Percentiles rank a stretch among this genome's conserved stretches.
Evolutionary conservation across 2,888 invertebrate genomes (phyloP).

Genomic region (Ectemnius cavifrons): DNA sequence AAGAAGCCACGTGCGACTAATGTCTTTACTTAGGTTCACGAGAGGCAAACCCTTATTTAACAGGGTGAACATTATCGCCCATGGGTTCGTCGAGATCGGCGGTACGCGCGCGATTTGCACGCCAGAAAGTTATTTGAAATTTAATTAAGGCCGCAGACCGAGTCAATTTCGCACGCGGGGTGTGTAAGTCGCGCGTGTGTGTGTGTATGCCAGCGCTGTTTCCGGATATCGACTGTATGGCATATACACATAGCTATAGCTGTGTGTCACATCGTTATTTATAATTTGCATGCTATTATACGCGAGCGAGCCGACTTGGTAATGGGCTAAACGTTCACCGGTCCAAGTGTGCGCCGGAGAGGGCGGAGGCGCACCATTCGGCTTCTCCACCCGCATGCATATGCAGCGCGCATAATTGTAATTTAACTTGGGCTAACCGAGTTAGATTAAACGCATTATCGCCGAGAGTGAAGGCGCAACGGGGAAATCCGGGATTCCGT

Average conservation of each 20-base stretch:
- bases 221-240: not conserved
- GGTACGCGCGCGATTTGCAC: constrained; percentile 15
- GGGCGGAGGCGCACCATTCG: not conserved
- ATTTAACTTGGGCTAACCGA: constrained; percentile 9
- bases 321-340: not conserved
- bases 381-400: not conserved
- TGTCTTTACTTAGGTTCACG: not conserved
- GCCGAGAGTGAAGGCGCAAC: not conserved
- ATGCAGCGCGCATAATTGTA: constrained; percentile 11
- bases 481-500: not conserved
- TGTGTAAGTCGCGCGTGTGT: too few species aligned
- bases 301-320: not conserved
- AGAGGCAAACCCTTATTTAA: not conserved
- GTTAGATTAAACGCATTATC: constrained; percentile 4
- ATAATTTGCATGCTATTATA: constrained; percentile 25
- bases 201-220: too few species aligned
- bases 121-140: constrained; percentile 3
- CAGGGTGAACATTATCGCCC: not conserved
- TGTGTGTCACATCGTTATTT: constrained; percentile 36
- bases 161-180: too few species aligned
- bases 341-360: not conserved
- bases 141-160: not conserved
- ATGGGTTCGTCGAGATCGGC: not conserved
- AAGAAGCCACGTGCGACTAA: constrained; percentile 1
- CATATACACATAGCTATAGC: constrained; percentile 1